Evolutionary conservation across 1,140 invertebrate genomes (phyloP).

Genomic region (Drosophila punjabiensis): DNA sequence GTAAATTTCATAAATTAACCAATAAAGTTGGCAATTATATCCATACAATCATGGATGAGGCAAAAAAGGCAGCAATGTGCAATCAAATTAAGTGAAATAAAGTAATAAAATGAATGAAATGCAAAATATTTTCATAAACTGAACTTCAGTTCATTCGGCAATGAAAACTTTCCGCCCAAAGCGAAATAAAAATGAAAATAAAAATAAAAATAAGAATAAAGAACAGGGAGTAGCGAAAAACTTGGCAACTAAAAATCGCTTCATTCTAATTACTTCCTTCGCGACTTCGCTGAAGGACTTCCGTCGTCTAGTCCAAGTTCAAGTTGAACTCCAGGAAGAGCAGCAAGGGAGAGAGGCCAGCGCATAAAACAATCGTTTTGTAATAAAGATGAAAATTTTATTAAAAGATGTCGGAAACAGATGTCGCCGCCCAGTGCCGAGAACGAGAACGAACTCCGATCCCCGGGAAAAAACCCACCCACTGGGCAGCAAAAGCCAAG

Average conservation of each 20-base stretch:
- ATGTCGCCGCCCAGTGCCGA: slow-evolving; percentile 69
- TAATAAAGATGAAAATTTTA: slow-evolving; percentile 86
- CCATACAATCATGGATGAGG: slow-evolving; percentile 50
- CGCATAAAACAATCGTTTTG: slow-evolving; percentile 85
- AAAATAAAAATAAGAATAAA: slow-evolving; percentile 12
- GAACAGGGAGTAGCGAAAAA: slow-evolving; percentile 19
- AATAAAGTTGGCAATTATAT: slow-evolving; percentile 77
- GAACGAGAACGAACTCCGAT: slow-evolving; percentile 46
- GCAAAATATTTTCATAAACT: slow-evolving; percentile 75
- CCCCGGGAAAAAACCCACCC: slow-evolving; percentile 23
- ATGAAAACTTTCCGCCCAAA: slow-evolving; percentile 43
- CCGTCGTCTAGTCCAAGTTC: slow-evolving; percentile 66
- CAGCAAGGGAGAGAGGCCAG: not conserved
- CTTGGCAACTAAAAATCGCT: slow-evolving; percentile 77
- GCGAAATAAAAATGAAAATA: slow-evolving; percentile 27
- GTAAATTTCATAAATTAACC: slow-evolving; percentile 79
- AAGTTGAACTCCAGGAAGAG: slow-evolving; percentile 35
- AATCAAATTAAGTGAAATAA: slow-evolving; percentile 45
- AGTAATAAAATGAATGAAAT: slow-evolving; percentile 47
- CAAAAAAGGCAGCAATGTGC: slow-evolving; percentile 13
- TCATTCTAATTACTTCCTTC: slow-evolving; percentile 83
- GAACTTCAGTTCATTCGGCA: slow-evolving; percentile 18
- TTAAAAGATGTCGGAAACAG: slow-evolving; percentile 86
- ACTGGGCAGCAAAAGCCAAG: slow-evolving; percentile 55
- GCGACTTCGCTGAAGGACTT: slow-evolving; percentile 70